Evolutionary conservation across 2,888 invertebrate genomes (phyloP).

Genomic region (Platycheirus rosarum): DNA sequence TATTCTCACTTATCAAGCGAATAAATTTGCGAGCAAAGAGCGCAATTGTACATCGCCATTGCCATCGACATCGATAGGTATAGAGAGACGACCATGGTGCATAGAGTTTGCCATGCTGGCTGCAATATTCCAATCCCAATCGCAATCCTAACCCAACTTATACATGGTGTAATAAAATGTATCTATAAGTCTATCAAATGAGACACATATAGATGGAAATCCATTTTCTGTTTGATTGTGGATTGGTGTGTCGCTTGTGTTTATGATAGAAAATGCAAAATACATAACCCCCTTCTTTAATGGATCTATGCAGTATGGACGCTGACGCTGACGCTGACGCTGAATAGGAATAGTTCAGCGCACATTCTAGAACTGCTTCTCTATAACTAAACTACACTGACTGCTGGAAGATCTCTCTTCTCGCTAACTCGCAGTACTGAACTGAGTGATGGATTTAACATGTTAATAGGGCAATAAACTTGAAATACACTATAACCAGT

Average conservation of each 20-base stretch:
- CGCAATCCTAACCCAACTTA: conserved; percentile 1
- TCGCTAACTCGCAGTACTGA: too few species aligned
- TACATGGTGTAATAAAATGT: conserved; percentile 39
- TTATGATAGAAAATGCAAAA: conserved; percentile 48
- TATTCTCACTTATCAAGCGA: conserved; percentile 58
- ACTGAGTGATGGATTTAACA: conserved; percentile 67
- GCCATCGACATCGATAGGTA: conserved; percentile 63
- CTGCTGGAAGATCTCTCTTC: conserved; percentile 10
- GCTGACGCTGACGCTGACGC: too few species aligned
- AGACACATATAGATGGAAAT: conserved; percentile 31
- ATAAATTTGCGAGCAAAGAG: conserved; percentile 61
- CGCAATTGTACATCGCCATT: conserved; percentile 34
- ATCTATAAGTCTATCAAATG: conserved; percentile 54
- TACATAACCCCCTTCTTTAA: not conserved
- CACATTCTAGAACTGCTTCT: conserved; percentile 17
- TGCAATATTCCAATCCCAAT: not conserved
- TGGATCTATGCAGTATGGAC: not conserved
- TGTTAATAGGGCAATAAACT: conserved; percentile 71
- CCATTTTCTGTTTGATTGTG: conserved; percentile 42
- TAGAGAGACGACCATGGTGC: conserved; percentile 2
- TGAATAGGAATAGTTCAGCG: conserved; percentile 28
- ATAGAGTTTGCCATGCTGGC: conserved; percentile 7
- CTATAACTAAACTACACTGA: too few species aligned
- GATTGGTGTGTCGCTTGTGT: conserved; percentile 29
- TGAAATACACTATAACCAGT: conserved; percentile 6